phyloP scores from a whole-genome alignment of 1,140 invertebrate species.

The Solen grandis region DNA sequence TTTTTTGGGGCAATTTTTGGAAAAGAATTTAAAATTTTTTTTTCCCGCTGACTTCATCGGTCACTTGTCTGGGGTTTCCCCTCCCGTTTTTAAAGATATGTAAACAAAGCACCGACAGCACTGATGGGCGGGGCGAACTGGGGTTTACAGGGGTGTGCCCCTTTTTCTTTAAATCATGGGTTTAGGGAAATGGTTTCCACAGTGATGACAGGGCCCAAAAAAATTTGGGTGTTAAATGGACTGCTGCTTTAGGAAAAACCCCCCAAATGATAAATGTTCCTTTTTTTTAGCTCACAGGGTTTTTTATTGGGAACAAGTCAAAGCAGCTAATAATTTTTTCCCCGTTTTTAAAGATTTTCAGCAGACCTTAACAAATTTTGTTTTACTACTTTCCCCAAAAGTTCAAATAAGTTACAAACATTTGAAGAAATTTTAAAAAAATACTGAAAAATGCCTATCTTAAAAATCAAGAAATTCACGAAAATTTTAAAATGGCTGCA shows the following conservation, averaged over 20 bases:
- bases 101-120: no score
- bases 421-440: not conserved
- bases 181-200: constrained; percentile 4
- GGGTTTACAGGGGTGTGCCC: constrained; percentile 2
- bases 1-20: no score
- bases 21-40: no score
- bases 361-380: constrained; percentile 7
- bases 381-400: constrained; percentile 31
- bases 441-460: constrained; percentile 7
- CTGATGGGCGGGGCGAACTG: no score
- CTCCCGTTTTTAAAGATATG: no score
- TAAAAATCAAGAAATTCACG: constrained; percentile 10
- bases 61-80: no score
- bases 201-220: constrained; percentile 26
- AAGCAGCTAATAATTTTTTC: not conserved
- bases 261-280: constrained; percentile 8
- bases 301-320: not conserved
- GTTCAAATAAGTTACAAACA: not conserved
- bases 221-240: constrained; percentile 15
- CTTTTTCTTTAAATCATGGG: constrained; percentile 26
- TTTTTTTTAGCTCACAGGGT: constrained; percentile 1
- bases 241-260: constrained; percentile 1
- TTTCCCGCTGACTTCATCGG: no score
- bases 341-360: constrained; percentile 2
- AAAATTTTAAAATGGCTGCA: constrained; percentile 15